Conservation (phyloP, 2,888 invertebrate genomes). For the Pristionchus japonicus region DNA sequence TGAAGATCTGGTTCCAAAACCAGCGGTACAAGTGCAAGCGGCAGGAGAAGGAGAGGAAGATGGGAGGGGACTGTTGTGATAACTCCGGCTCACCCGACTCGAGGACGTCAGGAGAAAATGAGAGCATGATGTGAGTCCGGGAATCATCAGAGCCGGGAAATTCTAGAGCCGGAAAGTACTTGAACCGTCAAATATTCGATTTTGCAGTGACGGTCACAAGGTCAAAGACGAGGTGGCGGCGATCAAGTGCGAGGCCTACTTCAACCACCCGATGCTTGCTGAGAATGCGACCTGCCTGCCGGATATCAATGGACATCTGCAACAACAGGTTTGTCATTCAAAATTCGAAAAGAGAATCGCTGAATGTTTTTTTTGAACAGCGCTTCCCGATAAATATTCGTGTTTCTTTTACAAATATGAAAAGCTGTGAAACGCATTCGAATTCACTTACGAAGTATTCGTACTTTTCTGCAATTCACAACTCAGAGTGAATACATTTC, state of each 20-base stretch:
- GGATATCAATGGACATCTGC: slow-evolving; percentile 19
- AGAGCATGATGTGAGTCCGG: neutral
- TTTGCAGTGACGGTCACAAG: neutral
- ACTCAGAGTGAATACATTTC: neutral
- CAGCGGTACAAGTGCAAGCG: slow-evolving; percentile 98
- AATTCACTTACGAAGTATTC: neutral
- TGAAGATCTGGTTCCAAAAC: slow-evolving; percentile 81
- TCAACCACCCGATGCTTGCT: neutral
- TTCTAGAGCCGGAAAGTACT: neutral
- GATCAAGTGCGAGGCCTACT: slow-evolving; percentile 9
- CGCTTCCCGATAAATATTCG: too few relatives aligned
- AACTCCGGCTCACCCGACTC: slow-evolving; percentile 38
- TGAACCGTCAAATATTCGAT: neutral
- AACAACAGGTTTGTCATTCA: neutral
- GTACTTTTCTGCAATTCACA: neutral
- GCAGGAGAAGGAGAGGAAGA: slow-evolving; percentile 96
- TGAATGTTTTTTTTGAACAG: too few relatives aligned
- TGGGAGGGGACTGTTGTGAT: slow-evolving; percentile 77
- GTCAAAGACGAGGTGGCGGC: slow-evolving; percentile 1
- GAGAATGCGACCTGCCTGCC: slow-evolving; percentile 43
- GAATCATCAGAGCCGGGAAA: neutral
- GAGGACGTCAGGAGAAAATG: neutral
- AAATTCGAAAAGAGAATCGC: too few relatives aligned
- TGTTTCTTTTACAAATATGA: too few relatives aligned
- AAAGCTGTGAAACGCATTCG: neutral